Percentiles rank a stretch among this genome's conserved stretches.
These are phyloP conservation scores for Sicus ferrugineus DNA, from an alignment of 2,888 invertebrate species.

Conservation along the genomic window DNA sequence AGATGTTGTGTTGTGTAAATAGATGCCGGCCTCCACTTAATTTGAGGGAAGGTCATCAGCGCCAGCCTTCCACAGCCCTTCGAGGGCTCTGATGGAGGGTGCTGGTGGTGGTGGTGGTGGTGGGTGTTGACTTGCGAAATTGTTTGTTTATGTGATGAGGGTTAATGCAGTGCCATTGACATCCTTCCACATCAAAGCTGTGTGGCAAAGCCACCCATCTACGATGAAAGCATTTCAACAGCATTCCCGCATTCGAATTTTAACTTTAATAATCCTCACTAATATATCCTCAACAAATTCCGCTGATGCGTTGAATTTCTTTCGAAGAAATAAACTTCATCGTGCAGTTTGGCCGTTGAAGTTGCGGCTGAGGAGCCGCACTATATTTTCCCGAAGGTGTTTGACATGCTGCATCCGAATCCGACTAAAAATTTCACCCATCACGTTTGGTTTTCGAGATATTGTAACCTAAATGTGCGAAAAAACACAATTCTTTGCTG, in stretches of 20 bases:
- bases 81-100: not conserved
- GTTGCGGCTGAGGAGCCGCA: too few relatives aligned
- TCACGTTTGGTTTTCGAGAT: too few relatives aligned
- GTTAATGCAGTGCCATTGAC: constrained; percentile 2
- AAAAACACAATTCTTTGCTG: too few relatives aligned
- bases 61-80: not conserved
- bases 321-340: too few relatives aligned
- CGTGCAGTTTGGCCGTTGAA: too few relatives aligned
- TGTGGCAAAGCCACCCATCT: not conserved
- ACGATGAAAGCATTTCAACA: too few relatives aligned
- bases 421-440: too few relatives aligned
- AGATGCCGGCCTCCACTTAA: not conserved
- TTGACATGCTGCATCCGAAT: too few relatives aligned
- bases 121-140: constrained; percentile 24
- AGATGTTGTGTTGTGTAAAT: not conserved
- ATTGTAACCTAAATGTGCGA: too few relatives aligned
- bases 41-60: not conserved
- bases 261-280: not conserved
- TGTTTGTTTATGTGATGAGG: constrained; percentile 15
- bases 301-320: too few relatives aligned
- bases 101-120: not conserved
- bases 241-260: not conserved
- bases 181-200: not conserved
- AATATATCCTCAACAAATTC: too few relatives aligned
- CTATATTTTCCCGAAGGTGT: too few relatives aligned